A percentile compares a stretch with the other conserved stretches of the same genome.
Conservation (phyloP, 2,113 vertebrate genomes). For the Ciconia stormi region DNA sequence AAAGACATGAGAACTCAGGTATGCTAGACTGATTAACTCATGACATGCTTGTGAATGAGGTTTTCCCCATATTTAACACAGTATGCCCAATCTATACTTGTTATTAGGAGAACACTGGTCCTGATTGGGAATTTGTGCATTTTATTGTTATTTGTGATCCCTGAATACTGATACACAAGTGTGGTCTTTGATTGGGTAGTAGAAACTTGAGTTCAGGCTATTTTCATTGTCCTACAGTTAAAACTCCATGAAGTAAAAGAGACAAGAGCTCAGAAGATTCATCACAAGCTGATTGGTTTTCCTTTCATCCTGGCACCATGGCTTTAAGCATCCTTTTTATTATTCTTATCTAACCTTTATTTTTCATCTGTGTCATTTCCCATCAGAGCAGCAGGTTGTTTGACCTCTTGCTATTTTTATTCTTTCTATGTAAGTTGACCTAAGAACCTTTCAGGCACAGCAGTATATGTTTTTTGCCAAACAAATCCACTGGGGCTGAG, state of each 20-base stretch:
- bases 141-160: not conserved
- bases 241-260: not conserved
- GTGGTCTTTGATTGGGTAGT: not conserved
- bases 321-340: not conserved
- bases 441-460: not conserved
- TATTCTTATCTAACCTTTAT: not conserved
- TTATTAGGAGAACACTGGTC: not conserved
- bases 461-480: not conserved
- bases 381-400: not conserved
- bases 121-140: not conserved
- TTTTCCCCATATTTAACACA: not conserved
- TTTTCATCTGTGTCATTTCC: not conserved
- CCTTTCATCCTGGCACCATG: not conserved
- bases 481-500: not conserved
- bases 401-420: not conserved
- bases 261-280: not conserved
- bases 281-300: not conserved
- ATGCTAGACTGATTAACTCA: not conserved
- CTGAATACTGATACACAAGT: not conserved
- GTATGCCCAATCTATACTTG: not conserved
- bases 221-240: not conserved
- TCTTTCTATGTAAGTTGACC: not conserved
- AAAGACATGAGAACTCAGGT: not conserved
- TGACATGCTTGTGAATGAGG: not conserved
- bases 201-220: not conserved